Base-by-base conservation (phyloP, 2,888 invertebrate species). In the Mimas tiliae region DNA sequence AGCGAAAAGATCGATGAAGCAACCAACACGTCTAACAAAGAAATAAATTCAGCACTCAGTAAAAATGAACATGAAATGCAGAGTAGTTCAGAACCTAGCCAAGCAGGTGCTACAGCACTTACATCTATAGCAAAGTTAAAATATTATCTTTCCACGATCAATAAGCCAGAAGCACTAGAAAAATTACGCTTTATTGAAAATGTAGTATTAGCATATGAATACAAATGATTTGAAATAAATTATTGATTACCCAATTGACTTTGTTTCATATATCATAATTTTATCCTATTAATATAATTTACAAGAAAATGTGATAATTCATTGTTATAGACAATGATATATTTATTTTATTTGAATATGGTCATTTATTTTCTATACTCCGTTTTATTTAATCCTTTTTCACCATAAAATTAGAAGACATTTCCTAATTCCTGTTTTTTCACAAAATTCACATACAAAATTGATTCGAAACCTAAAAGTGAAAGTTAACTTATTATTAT, bases 171-270 rank as follows among this genome's bases (percentile, higher is more conserved):
- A 9, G 62, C 62, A 11, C 33, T 65, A 4, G 45, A 45, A 38
- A 65, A 52, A 27, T 38, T 65, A 8, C 7, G n/a, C n/a, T 27
- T 62, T 6, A 62, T 65, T 50, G 65, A 65, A 52, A 65, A 62
- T 33, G n/a, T 65, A 27, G 51, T 65, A n/a, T 45, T 62, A 14
- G 33, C 19, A 4, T 42, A 62, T 62, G 19, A 45, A n/a, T 45
- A 58, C 9, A 16, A 58, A 14, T 11, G 45, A 45, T 51, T 16
- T 33, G 14, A 8, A 16, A 50, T 16, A 42, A 38, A 38, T 38
- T 38, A 27, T 27, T 27, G n/a, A 27, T 27, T 27, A 27, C n/a
- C 4, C 4, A 27, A 9, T 38, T 38, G 38, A 38, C 38, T 38
- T 38, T 38, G 38, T 38, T 6, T 38, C 38, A 38, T 38, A 6